These are phyloP conservation scores for Xiphorhynchus elegans DNA, from an alignment of 2,113 vertebrate genomes.

Conservation along the genomic window DNA sequence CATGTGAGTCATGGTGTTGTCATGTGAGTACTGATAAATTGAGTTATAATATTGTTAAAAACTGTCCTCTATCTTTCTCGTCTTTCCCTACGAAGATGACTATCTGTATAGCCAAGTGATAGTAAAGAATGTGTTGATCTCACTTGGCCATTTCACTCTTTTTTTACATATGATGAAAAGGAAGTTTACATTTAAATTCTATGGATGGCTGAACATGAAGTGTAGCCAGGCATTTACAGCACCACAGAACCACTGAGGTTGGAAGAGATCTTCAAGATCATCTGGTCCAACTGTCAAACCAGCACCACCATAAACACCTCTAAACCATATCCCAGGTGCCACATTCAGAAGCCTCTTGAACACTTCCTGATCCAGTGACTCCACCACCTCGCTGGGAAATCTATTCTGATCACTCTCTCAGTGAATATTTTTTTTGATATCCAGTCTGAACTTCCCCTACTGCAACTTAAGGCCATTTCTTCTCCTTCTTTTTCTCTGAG, in stretches of 20 bases:
- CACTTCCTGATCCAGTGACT: not conserved
- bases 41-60: not conserved
- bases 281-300: not conserved
- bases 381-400: not conserved
- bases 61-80: not conserved
- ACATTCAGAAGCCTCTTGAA: not conserved
- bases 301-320: not conserved
- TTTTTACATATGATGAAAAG: not conserved
- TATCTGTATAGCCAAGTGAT: not conserved
- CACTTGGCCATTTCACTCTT: not conserved
- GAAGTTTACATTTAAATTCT: not conserved
- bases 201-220: not conserved
- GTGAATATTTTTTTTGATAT: not conserved
- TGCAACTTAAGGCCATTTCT: no score
- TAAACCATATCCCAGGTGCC: not conserved
- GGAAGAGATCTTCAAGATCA: not conserved
- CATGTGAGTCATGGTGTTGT: not conserved
- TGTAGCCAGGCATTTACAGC: not conserved
- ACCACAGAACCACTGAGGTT: not conserved
- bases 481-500: not conserved
- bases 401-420: not conserved
- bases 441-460: not conserved
- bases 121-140: not conserved
- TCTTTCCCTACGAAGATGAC: not conserved
- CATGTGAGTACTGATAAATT: not conserved